Conservation (phyloP, 2,113 vertebrate species). For the Spermophilus dauricus region DNA sequence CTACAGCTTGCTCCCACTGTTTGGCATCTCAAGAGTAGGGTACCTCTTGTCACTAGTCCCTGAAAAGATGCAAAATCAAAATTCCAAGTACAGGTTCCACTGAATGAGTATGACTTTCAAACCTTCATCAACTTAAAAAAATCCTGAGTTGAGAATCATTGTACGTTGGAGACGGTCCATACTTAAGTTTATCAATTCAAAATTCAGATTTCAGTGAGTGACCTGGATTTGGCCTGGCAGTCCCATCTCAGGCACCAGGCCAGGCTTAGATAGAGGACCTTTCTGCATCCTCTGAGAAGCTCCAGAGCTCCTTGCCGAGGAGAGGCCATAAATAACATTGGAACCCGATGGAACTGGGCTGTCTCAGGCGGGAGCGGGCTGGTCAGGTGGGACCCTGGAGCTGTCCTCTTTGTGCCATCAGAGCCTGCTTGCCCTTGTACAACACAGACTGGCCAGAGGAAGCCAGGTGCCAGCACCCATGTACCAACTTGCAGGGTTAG, state of each 20-base stretch:
- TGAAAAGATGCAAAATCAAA: neutral
- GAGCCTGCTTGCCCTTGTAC: neutral
- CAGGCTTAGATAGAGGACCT: neutral
- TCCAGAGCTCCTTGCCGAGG: neutral
- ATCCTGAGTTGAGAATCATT: neutral
- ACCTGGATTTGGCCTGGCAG: neutral
- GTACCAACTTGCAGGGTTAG: neutral
- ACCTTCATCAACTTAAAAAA: neutral
- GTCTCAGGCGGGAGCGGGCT: neutral
- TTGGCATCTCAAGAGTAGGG: neutral
- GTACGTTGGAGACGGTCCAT: neutral
- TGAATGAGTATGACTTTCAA: neutral
- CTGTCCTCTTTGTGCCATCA: neutral
- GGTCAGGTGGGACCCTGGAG: neutral
- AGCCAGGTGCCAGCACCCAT: neutral
- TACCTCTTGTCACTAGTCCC: neutral
- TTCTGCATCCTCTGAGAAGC: neutral
- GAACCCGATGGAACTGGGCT: neutral
- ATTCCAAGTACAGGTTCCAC: neutral
- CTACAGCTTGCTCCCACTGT: neutral
- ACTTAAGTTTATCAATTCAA: neutral
- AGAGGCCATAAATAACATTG: neutral
- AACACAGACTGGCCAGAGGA: neutral
- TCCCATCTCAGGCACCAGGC: neutral
- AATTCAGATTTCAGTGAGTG: neutral